Percentiles rank a stretch among this genome's conserved stretches.
Evolutionary conservation across 2,888 invertebrate genomes (phyloP).

Genomic region (Thumatha senex): DNA sequence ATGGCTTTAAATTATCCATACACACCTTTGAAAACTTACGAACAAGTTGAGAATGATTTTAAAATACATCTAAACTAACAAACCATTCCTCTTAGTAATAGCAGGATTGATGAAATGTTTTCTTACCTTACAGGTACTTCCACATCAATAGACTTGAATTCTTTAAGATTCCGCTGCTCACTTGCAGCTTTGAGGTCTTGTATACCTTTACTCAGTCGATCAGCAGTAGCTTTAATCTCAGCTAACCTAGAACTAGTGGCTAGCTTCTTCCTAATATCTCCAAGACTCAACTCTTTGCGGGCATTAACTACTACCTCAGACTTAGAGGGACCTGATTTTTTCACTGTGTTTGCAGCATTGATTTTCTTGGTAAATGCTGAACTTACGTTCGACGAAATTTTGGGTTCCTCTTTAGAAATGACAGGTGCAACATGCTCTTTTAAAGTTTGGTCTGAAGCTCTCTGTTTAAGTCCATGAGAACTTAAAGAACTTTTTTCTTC

Average conservation of each 20-base stretch:
- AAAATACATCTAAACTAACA: too few species aligned
- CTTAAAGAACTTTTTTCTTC: slow-evolving; percentile 34
- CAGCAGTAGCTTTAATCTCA: slow-evolving; percentile 87
- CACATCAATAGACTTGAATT: slow-evolving; percentile 89
- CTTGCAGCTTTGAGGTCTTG: slow-evolving; percentile 82
- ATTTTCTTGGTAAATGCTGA: slow-evolving; percentile 61
- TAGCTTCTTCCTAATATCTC: slow-evolving; percentile 87
- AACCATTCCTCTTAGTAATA: too few species aligned
- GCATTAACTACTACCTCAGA: slow-evolving; percentile 72
- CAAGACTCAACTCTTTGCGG: slow-evolving; percentile 85
- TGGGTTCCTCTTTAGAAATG: slow-evolving; percentile 12
- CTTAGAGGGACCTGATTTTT: slow-evolving; percentile 42
- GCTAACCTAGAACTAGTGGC: slow-evolving; percentile 87
- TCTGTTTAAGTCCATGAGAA: slow-evolving; percentile 19
- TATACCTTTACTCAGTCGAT: slow-evolving; percentile 85
- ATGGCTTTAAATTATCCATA: too few species aligned
- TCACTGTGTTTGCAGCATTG: slow-evolving; percentile 55
- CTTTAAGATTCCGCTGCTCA: slow-evolving; percentile 82
- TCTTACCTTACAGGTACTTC: slow-evolving; percentile 88
- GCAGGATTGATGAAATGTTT: background rate
- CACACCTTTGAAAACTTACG: too few species aligned
- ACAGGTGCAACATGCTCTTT: slow-evolving; percentile 8
- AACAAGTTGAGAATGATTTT: too few species aligned
- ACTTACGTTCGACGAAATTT: slow-evolving; percentile 17
- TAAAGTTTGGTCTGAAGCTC: slow-evolving; percentile 1